Evolutionary conservation across 2,113 vertebrate species (phyloP).

Genomic region (Zosterops japonicus): DNA sequence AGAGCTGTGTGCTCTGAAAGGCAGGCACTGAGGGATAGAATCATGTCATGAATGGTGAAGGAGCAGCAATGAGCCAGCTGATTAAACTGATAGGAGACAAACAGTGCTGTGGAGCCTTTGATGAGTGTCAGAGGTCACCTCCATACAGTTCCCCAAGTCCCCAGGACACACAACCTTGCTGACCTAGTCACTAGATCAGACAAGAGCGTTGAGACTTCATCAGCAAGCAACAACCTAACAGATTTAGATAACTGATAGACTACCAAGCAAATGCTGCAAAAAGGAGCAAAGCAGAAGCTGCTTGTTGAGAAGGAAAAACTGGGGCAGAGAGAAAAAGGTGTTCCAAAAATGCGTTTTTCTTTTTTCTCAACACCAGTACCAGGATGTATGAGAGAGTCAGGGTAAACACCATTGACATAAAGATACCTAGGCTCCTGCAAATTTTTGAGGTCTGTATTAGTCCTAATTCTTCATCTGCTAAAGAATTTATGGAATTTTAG

Average conservation of each 20-base stretch:
- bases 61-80: slow-evolving; percentile 32
- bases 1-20: neutral
- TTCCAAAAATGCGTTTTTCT: neutral
- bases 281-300: neutral
- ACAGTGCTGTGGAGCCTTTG: slow-evolving; percentile 36
- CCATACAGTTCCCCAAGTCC: slow-evolving; percentile 17
- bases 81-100: slow-evolving; percentile 57
- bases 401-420: neutral
- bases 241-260: neutral
- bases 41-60: neutral
- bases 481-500: slow-evolving; percentile 55
- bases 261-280: neutral
- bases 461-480: slow-evolving; percentile 26
- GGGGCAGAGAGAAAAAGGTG: neutral
- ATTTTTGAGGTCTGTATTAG: neutral
- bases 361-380: neutral
- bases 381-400: neutral
- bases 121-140: slow-evolving; percentile 65
- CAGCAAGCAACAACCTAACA: slow-evolving; percentile 28
- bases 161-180: slow-evolving; percentile 19
- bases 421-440: neutral
- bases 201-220: slow-evolving; percentile 30
- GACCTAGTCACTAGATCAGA: slow-evolving; percentile 55
- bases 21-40: neutral
- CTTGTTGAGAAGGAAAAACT: neutral